Base-by-base conservation (phyloP, 1,140 invertebrate species). In the Cataglyphis hispanica region DNA sequence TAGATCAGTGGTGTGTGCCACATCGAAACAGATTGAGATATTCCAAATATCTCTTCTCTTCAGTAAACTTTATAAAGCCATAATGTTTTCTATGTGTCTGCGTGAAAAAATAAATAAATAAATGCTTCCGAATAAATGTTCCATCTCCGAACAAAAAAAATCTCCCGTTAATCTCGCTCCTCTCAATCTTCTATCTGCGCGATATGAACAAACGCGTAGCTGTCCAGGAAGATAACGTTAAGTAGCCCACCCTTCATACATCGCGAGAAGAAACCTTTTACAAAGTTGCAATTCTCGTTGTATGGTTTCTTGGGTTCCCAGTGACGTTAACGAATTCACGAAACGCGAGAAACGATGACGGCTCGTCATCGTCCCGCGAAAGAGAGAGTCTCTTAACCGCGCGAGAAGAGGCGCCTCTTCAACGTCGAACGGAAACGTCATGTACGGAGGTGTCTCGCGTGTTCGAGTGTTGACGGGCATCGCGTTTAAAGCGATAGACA, bases 241-340 rank as follows among this genome's bases (percentile, higher is more conserved):
- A 83, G 78, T 83, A 74, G 78, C 22, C 46, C 75, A 64, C 43
- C 46, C 53, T 37, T 34, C 43, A n/a, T 85, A 53, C 60, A 27
- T 85, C 63, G 11, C 61, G 76, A 67, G 60, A 34, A 84, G 60
- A 46, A 86, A 72, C 85, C 85, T 84, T 70, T 86, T 86, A 86
- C 50, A 34, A 86, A 86, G 40, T 75, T 84, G 85, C 80, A 86
- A 84, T 81, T 86, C 80, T 84, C 63, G 74, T 83, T 53, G 78
- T 10, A 46, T 80, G 46, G 53, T 83, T 74, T 83, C 53, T 46
- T 53, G 13, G 67, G 19, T 3, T 61, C 43, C 22, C 77, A 80
- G 25, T 46, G 25, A 46, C 76, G 27, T 13, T 50, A 25, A 37
- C 78, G 25, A 67, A 11, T 34, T 27, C 22, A 34, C 34, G 31